A percentile compares a stretch with the other conserved stretches of the same genome.
phyloP scores from a whole-genome alignment of 2,888 invertebrate species.

The Drosophila barbarae region DNA sequence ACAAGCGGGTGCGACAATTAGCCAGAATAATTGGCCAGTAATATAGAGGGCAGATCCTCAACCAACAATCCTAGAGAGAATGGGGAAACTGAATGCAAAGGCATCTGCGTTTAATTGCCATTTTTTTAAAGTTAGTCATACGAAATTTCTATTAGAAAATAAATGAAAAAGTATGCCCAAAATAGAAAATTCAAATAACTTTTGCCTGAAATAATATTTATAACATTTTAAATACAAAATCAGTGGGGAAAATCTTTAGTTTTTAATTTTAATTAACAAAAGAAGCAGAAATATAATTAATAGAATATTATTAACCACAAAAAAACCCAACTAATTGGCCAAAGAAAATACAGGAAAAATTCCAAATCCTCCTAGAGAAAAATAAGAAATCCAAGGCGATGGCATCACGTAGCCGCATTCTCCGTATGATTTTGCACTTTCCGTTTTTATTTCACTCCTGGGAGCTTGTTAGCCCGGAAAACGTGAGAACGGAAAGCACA shows the following conservation, averaged over 20 bases:
- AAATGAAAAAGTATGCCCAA: neutral
- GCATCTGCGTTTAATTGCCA: neutral
- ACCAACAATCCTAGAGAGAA: neutral
- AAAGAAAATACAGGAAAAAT: slow-evolving; percentile 5
- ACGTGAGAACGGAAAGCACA: slow-evolving; percentile 50
- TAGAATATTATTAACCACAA: too few relatives aligned
- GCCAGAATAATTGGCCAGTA: slow-evolving; percentile 31
- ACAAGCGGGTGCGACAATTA: slow-evolving; percentile 50
- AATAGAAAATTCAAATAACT: neutral
- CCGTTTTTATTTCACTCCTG: slow-evolving; percentile 75
- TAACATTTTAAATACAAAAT: neutral
- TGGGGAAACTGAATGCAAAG: neutral
- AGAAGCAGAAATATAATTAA: neutral
- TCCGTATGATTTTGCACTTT: slow-evolving; percentile 66
- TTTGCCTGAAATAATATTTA: neutral
- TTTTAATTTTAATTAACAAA: neutral
- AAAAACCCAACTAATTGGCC: slow-evolving; percentile 29
- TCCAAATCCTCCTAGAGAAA: slow-evolving; percentile 14
- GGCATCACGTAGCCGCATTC: slow-evolving; percentile 67
- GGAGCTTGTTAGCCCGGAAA: slow-evolving; percentile 73
- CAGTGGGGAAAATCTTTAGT: neutral
- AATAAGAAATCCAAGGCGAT: slow-evolving; percentile 6
- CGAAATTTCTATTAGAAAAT: too few relatives aligned
- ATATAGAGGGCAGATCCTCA: neutral
- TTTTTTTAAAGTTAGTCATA: slow-evolving; percentile 1